Evolutionary conservation across 1,140 invertebrate species (phyloP), one percentile per base, ranked within the genome.

Genomic region (Drosophila athabasca): DNA sequence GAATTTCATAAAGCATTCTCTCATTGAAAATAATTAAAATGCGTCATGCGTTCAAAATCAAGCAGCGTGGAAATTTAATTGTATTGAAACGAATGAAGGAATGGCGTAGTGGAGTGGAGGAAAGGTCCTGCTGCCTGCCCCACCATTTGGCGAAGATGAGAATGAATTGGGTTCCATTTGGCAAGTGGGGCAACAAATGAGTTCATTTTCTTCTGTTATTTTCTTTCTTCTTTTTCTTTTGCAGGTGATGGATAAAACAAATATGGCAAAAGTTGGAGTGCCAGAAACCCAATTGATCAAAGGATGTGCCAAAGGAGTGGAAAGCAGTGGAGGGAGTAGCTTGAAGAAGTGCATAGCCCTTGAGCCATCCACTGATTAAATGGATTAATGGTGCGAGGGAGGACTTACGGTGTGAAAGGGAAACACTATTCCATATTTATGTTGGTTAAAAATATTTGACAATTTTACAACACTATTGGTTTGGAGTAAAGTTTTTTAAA

Each of bases 1-100:
- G 83, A 79, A 87, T 76, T 88, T 88, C 83, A 87, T 87, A 87
- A 85, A 87, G 82, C 58, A 71, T 85, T 77, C 64, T 62, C 29
- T 19, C 77, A 85, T 81, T 85, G 81, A 85, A 85, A 87, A 88
- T 87, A 87, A 87, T 87, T 87, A 88, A 87, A 87, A 87, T 88
- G 83, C 82, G 83, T 79, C 79, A 76, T 69, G 64, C 82, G 83
- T 87, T 87, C 74, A 88, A 87, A 87, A 87, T 87, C 83, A 87
- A 88, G 83, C 82, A 78, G 82, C 82, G 72, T 88, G 83, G 78
- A 87, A 87, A 87, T 87, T 87, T 87, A 87, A 87, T 87, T 87
- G 82, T 87, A 87, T 81, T 87, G 83, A 87, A 69, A 13, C 44
- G 44, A 43, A 49, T 13, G 49, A 15, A n/a, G 51, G 15, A 54